Evolutionary conservation across 2,797 vertebrate species (phyloP).

Genomic region (Macropus fuliginosus): DNA sequence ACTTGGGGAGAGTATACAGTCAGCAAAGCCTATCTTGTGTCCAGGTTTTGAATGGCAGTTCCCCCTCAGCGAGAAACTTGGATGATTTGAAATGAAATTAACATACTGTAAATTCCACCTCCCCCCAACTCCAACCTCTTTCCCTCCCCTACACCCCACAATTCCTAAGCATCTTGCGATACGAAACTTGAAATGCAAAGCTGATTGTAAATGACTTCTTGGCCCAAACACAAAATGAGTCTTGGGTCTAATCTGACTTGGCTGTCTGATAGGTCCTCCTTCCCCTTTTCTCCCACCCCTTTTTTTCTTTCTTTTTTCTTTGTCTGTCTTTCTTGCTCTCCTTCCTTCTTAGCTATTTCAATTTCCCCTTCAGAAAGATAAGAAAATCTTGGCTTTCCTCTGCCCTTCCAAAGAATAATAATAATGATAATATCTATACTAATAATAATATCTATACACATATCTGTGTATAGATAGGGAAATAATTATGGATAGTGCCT

Average conservation of each 20-base stretch:
- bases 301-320: no score
- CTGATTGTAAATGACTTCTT: background rate
- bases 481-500: background rate
- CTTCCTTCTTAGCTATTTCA: background rate
- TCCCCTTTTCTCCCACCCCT: no score
- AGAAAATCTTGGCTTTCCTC: background rate
- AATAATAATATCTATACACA: background rate
- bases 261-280: background rate
- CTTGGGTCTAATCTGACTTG: background rate
- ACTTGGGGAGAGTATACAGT: background rate
- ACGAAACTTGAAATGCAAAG: background rate
- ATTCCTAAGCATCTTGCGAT: background rate
- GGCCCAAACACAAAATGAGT: background rate
- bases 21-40: background rate
- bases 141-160: background rate
- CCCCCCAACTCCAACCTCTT: background rate
- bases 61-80: background rate
- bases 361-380: background rate
- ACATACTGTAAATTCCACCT: background rate
- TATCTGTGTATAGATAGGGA: background rate
- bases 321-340: background rate
- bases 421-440: background rate
- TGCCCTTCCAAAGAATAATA: slow-evolving; percentile 17
- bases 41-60: background rate
- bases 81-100: no score